Base-by-base conservation (phyloP, 53 echinoderm and acorn worm species). In the Antedon mediterranea region DNA sequence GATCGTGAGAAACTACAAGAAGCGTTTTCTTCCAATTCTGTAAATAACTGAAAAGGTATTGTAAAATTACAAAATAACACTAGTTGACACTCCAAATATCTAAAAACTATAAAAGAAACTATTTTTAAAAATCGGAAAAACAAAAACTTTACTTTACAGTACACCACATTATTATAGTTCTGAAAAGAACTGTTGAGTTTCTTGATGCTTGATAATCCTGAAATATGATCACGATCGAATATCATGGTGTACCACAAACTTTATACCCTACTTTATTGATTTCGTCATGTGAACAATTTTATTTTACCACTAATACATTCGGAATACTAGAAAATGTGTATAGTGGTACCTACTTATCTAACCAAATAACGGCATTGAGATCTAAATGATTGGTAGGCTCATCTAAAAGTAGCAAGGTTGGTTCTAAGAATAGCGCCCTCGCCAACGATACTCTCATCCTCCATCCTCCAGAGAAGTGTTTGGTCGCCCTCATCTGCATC, bases 371-470 rank as follows among this genome's bases (percentile, higher is more conserved):
- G 78, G 98, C 98, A 76, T 93, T 93, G 20, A 98, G 86, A 43
- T 98, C 93, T 14, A 93, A 82, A 81, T 98, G 98, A 73, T 98
- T 98, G 20, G 98, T 98, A 29, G 98, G 98, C 76, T 98, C 98
- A 73, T 97, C 93, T 43, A 98, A 84, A 72, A 98, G 71, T n/a
- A 98, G 85, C 77, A 98, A 84, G 30, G 98, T 98, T 29, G 93
- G 98, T 79, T 98, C 93, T 90, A 93, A 90, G 44, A 98, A 98
- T 71, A 98, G 81, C 31, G 98, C 98, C 98, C 98, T 98, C 77
- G 98, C 98, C 85, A 98, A 73, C 28, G 98, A 98, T 26, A 98
- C 98, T 31, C 98, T 85, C 98, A 93, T 97, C 73, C 98, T 93
- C 98, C 98, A 98, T 6, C 98, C 98, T 28, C 98, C 98, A 3